phyloP scores from a whole-genome alignment of 2,113 vertebrate species.

The Ameiurus melas region DNA sequence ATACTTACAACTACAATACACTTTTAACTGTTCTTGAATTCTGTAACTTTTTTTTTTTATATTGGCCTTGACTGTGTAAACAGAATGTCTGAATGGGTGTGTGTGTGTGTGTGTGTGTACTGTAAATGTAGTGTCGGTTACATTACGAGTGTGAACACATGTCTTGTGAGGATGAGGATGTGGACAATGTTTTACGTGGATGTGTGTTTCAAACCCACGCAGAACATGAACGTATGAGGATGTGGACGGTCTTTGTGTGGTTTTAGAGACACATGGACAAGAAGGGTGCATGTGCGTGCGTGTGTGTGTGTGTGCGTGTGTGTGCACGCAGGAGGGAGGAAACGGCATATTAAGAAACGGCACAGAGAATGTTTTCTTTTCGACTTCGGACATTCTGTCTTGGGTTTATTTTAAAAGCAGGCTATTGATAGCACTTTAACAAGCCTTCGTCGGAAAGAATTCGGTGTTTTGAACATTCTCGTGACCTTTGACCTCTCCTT shows the following conservation, averaged over 20 bases:
- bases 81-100: neutral
- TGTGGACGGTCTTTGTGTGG: slow-evolving; percentile 16
- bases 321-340: slow-evolving; percentile 32
- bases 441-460: slow-evolving; percentile 59
- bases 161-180: neutral
- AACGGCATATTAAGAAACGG: slow-evolving; percentile 3
- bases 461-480: slow-evolving; percentile 67
- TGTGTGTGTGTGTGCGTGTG: slow-evolving; percentile 57
- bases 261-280: neutral
- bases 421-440: slow-evolving; percentile 72
- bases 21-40: neutral
- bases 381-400: slow-evolving; percentile 58
- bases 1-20: neutral
- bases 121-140: slow-evolving; percentile 30
- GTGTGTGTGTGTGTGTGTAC: slow-evolving; percentile 38
- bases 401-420: slow-evolving; percentile 65
- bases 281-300: slow-evolving; percentile 37
- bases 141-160: slow-evolving; percentile 1
- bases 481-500: slow-evolving; percentile 56
- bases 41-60: neutral
- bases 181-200: neutral
- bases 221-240: neutral
- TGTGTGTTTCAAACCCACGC: slow-evolving; percentile 7
- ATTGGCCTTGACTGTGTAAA: neutral
- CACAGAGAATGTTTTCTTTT: slow-evolving; percentile 58